These are phyloP conservation scores for Empidonax traillii DNA, from an alignment of 2,113 vertebrate species.

Conservation along the genomic window DNA sequence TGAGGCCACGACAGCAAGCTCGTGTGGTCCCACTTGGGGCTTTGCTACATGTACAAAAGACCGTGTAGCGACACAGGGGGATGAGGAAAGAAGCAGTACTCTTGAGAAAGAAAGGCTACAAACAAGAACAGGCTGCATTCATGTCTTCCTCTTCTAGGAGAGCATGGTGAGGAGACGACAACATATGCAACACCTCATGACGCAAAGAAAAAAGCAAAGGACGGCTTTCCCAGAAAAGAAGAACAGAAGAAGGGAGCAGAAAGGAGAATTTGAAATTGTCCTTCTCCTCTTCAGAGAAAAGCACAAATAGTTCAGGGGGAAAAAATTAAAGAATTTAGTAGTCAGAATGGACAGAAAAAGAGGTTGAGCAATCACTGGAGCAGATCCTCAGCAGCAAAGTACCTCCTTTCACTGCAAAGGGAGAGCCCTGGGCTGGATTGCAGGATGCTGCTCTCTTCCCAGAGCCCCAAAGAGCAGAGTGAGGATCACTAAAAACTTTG, in stretches of 20 bases:
- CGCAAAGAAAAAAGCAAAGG: neutral
- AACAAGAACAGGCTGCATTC: neutral
- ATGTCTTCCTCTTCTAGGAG: neutral
- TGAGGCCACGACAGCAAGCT: neutral
- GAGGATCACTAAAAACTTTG: neutral
- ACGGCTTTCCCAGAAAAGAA: neutral
- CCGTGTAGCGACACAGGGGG: neutral
- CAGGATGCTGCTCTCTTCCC: neutral
- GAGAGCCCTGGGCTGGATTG: neutral
- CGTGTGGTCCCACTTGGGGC: too few relatives aligned
- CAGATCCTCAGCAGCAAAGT: neutral
- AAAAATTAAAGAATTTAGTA: neutral
- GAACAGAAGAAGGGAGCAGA: neutral
- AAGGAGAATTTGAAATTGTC: neutral
- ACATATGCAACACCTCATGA: neutral
- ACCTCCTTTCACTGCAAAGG: neutral
- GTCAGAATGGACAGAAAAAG: neutral
- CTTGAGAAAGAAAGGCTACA: neutral
- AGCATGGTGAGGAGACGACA: neutral
- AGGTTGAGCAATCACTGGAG: neutral
- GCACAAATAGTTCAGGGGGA: neutral
- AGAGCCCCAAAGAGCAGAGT: neutral
- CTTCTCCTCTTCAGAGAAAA: neutral
- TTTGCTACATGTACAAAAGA: neutral
- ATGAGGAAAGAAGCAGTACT: fast-evolving